Conservation (phyloP, 2,888 invertebrate genomes). For the Elysia crispata region DNA sequence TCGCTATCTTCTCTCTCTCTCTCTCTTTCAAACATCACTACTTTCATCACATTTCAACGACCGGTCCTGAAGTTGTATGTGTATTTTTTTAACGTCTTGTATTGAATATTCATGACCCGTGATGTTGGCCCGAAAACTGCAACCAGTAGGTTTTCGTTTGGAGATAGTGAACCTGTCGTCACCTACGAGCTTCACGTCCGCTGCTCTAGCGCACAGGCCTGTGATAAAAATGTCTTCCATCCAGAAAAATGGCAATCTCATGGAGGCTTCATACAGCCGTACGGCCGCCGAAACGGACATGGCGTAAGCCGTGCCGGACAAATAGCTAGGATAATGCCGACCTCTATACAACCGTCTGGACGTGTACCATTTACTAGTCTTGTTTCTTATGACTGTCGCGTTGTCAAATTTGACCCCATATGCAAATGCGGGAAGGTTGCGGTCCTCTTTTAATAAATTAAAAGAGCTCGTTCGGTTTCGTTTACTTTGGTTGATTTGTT, state of each 20-base stretch:
- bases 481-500: too few relatives aligned
- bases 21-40: too few relatives aligned
- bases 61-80: too few relatives aligned
- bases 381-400: constrained; percentile 84
- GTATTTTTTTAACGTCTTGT: too few relatives aligned
- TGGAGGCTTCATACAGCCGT: constrained; percentile 84
- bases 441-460: too few relatives aligned
- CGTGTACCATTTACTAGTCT: constrained; percentile 92
- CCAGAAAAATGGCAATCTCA: constrained; percentile 86
- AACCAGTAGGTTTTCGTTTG: too few relatives aligned
- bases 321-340: constrained; percentile 89
- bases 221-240: constrained; percentile 95
- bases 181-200: too few relatives aligned
- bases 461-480: too few relatives aligned
- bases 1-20: neutral
- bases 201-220: constrained; percentile 85
- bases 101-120: too few relatives aligned
- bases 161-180: too few relatives aligned
- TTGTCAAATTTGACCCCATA: constrained; percentile 56
- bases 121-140: too few relatives aligned
- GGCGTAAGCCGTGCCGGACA: constrained; percentile 95
- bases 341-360: constrained; percentile 87
- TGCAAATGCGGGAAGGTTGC: constrained; percentile 46
- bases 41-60: too few relatives aligned
- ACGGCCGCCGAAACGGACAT: constrained; percentile 86